These are phyloP conservation scores for Triops longicaudatus DNA, from an alignment of 1,140 invertebrate species.

Conservation along the genomic window DNA sequence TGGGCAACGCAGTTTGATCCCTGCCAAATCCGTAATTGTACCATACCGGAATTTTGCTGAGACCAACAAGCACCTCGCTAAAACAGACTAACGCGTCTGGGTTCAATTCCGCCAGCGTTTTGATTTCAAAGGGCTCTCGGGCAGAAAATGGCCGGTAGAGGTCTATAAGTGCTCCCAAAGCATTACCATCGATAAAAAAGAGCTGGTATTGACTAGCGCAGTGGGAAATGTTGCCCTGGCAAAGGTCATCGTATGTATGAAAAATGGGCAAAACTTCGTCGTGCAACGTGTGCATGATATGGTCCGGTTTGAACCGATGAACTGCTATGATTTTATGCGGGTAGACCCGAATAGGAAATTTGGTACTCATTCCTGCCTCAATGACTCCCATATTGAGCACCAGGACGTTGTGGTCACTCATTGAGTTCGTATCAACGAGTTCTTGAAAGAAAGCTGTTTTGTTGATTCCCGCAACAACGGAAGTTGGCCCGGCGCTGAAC, in stretches of 20 bases:
- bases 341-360: background rate
- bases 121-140: conserved; percentile 20
- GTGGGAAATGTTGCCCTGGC: conserved; percentile 34
- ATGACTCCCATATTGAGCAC: background rate
- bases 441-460: background rate
- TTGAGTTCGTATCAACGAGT: background rate
- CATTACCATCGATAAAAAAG: conserved; percentile 32
- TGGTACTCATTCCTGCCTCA: background rate
- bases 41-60: conserved; percentile 34
- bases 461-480: background rate
- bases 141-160: conserved; percentile 32
- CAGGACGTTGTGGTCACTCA: background rate
- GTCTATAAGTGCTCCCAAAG: conserved; percentile 28
- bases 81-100: conserved; percentile 39
- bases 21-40: background rate
- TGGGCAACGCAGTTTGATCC: background rate
- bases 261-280: conserved; percentile 48
- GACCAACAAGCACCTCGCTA: conserved; percentile 38
- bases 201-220: conserved; percentile 32
- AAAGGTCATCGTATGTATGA: conserved; percentile 38
- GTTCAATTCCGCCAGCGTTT: conserved; percentile 28
- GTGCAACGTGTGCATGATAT: conserved; percentile 51
- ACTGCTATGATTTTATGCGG: conserved; percentile 30
- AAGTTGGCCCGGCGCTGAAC: background rate
- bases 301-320: conserved; percentile 46